phyloP scores from a whole-genome alignment of 1,140 invertebrate species.

The Pantala flavescens region DNA sequence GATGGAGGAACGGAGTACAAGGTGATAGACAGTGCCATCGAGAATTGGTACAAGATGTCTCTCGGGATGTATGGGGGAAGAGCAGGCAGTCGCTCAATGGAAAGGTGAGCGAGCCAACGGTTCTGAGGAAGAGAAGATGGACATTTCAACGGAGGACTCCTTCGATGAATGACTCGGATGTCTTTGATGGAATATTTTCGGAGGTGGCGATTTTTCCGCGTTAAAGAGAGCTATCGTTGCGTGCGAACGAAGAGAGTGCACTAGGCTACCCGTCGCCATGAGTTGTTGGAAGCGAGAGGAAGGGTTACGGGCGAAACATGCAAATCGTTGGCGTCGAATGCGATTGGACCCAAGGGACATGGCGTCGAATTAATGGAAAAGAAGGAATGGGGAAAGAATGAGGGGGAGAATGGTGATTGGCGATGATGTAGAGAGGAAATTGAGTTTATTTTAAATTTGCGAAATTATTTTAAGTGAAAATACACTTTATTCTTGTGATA shows the following conservation, averaged over 20 bases:
- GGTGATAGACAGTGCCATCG: conserved; percentile 7
- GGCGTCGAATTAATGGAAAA: background rate
- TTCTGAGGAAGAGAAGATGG: background rate
- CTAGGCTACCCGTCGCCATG: background rate
- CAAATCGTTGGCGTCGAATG: background rate
- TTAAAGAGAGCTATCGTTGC: too few species aligned
- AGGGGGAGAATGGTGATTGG: background rate
- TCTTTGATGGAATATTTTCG: too few species aligned
- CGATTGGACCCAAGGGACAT: background rate
- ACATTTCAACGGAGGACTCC: background rate
- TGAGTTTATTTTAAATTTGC: too few species aligned
- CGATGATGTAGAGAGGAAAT: background rate
- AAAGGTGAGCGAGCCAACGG: background rate
- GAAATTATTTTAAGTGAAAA: too few species aligned
- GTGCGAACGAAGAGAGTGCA: too few species aligned
- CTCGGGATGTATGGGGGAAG: background rate
- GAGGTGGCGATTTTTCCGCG: too few species aligned
- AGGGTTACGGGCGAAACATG: background rate
- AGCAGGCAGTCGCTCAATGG: background rate
- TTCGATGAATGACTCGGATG: too few species aligned
- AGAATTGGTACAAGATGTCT: conserved; percentile 1
- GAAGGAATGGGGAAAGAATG: background rate
- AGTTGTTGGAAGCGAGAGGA: background rate
- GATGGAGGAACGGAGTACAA: background rate
- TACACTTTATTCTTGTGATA: too few species aligned